Conservation (phyloP, 2,888 invertebrate genomes). For the Eupithecia subfuscata region DNA sequence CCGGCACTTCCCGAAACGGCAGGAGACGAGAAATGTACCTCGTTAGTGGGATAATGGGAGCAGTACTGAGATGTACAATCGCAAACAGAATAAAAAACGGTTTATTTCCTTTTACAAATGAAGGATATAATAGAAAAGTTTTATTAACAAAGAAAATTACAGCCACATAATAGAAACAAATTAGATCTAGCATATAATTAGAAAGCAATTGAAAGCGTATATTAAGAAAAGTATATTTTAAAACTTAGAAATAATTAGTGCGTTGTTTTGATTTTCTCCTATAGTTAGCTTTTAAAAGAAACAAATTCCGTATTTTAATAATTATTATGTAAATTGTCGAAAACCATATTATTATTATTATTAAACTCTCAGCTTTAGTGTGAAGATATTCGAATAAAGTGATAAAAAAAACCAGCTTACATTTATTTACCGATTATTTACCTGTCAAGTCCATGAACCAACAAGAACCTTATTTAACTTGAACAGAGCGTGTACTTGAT, state of each 20-base stretch:
- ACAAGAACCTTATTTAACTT: not conserved
- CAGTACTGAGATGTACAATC: constrained; percentile 60
- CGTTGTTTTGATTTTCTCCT: not conserved
- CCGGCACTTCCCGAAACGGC: constrained; percentile 65
- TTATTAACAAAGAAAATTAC: too few species aligned
- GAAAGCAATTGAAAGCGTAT: too few species aligned
- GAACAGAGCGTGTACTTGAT: not conserved
- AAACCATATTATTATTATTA: not conserved
- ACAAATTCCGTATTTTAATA: not conserved
- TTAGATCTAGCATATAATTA: too few species aligned
- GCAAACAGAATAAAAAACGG: constrained; percentile 2
- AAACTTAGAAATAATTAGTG: not conserved
- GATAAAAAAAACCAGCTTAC: too few species aligned
- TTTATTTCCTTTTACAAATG: not conserved
- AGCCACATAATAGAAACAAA: too few species aligned
- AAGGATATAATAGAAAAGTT: not conserved
- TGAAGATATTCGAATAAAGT: not conserved
- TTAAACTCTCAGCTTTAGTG: not conserved
- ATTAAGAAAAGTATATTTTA: not conserved
- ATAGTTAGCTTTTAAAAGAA: not conserved
- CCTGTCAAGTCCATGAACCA: not conserved
- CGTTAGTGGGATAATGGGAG: constrained; percentile 77
- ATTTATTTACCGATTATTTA: too few species aligned
- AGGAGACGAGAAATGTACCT: constrained; percentile 71
- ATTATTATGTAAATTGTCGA: not conserved